These are phyloP conservation scores for Rostratula benghalensis DNA, from an alignment of 2,113 vertebrate genomes.

Conservation along the genomic window DNA sequence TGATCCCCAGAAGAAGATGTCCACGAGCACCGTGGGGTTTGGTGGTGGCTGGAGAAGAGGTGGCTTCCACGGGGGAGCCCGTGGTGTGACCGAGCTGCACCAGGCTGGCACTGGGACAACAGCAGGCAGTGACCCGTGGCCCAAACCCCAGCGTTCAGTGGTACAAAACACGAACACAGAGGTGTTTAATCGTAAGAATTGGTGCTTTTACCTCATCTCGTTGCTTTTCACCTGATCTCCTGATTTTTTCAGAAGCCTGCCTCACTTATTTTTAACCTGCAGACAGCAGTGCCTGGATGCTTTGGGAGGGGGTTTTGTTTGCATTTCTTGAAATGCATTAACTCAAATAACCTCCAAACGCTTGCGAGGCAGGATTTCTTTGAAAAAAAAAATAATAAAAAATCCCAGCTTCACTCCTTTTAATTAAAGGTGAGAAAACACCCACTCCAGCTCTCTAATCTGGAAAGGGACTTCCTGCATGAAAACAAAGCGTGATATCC, in stretches of 20 bases:
- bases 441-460: background rate
- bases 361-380: background rate
- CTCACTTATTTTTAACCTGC: background rate
- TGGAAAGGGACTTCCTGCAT: background rate
- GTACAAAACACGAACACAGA: background rate
- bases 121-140: background rate
- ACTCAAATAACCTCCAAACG: background rate
- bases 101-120: fast-evolving
- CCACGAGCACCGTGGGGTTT: fast-evolving
- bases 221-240: fast-evolving
- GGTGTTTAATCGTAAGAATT: background rate
- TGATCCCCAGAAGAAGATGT: background rate
- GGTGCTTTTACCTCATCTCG: background rate
- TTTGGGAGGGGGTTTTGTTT: background rate
- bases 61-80: background rate
- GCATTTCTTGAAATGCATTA: background rate
- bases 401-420: background rate
- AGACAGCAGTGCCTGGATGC: background rate
- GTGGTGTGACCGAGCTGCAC: background rate
- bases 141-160: background rate
- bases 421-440: constrained; percentile 24
- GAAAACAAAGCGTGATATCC: background rate
- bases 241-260: background rate
- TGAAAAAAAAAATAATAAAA: background rate
- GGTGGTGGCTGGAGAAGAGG: background rate